These are phyloP conservation scores for Nomada hirtipes DNA, from an alignment of 2,888 invertebrate genomes.

Conservation along the genomic window DNA sequence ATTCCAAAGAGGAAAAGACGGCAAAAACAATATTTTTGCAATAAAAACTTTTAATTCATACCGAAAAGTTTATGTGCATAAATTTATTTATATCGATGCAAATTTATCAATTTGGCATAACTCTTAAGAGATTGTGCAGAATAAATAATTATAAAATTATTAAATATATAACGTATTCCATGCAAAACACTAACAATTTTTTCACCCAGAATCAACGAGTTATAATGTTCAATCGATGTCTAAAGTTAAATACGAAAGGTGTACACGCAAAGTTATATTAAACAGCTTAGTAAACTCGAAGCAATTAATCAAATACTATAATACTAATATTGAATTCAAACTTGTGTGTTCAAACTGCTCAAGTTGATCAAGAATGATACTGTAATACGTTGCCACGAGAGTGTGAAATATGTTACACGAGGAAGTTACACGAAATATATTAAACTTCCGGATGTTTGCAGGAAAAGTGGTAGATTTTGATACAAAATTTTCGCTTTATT, in stretches of 20 bases:
- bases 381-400: too few species aligned
- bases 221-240: not conserved
- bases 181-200: not conserved
- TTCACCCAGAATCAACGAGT: not conserved
- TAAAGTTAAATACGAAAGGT: conserved; percentile 1
- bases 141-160: too few species aligned
- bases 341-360: not conserved
- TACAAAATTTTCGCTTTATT: conserved; percentile 18
- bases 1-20: too few species aligned
- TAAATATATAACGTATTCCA: too few species aligned
- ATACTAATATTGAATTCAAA: conserved; percentile 6
- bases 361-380: not conserved
- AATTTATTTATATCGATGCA: too few species aligned
- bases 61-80: too few species aligned
- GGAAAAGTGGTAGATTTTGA: conserved; percentile 22
- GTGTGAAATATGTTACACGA: not conserved
- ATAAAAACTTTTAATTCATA: too few species aligned
- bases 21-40: too few species aligned
- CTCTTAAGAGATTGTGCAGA: too few species aligned
- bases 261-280: not conserved
- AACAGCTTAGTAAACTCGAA: not conserved
- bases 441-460: not conserved
- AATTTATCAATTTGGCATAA: too few species aligned
- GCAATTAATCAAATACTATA: not conserved
- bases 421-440: not conserved